A percentile compares a stretch with the other conserved stretches of the same genome.
These are phyloP conservation scores for Cynoglossus semilaevis DNA, from an alignment of 2,113 vertebrate genomes.

Conservation along the genomic window DNA sequence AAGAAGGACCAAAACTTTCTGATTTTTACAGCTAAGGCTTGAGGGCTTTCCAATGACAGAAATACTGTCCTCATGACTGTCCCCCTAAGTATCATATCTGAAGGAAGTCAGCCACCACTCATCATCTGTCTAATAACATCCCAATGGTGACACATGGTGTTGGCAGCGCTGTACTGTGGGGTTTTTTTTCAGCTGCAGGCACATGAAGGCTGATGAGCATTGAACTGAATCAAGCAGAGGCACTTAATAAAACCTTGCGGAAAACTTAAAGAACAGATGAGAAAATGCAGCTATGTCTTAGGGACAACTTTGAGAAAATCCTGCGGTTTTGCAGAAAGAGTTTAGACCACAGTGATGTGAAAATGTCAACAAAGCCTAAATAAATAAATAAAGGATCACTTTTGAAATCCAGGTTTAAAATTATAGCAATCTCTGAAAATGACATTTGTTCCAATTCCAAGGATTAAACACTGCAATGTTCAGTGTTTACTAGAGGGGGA, in stretches of 20 bases:
- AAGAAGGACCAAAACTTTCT: no score
- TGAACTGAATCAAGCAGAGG: background rate
- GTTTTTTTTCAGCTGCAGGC: background rate
- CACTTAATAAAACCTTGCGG: background rate
- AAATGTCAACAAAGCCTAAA: background rate
- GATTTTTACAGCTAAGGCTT: no score
- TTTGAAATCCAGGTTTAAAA: no score
- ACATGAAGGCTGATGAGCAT: background rate
- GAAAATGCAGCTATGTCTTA: background rate
- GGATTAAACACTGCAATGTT: no score
- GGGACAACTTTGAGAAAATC: background rate
- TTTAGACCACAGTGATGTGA: background rate
- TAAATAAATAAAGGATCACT: no score
- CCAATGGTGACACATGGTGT: background rate
- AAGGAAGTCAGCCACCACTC: background rate
- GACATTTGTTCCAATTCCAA: no score
- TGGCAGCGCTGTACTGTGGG: slow-evolving; percentile 2
- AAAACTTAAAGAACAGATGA: background rate
- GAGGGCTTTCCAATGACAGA: no score
- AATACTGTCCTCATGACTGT: background rate
- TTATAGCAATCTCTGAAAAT: no score
- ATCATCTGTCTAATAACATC: background rate
- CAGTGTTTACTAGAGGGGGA: no score
- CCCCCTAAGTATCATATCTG: background rate
- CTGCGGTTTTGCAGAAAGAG: background rate